These are phyloP conservation scores for Cerceris rybyensis DNA, from an alignment of 2,888 invertebrate genomes.

Conservation along the genomic window DNA sequence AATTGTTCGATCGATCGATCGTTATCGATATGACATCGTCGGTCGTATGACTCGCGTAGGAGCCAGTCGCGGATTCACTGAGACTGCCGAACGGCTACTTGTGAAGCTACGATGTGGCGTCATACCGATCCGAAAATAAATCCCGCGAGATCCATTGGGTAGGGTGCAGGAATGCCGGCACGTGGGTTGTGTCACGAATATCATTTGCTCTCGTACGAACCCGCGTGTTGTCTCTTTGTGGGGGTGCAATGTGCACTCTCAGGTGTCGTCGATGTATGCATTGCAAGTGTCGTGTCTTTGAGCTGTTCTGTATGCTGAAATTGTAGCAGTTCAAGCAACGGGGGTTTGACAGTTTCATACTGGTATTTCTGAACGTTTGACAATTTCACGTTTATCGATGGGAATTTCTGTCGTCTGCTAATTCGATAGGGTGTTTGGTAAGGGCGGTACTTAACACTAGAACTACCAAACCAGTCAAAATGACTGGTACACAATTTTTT, in stretches of 20 bases:
- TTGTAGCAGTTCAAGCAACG: too few species aligned
- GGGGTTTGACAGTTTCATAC: too few species aligned
- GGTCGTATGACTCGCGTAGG: conserved; percentile 48
- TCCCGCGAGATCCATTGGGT: conserved; percentile 74
- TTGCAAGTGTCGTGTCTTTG: too few species aligned
- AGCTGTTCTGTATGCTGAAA: too few species aligned
- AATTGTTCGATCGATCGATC: conserved; percentile 47
- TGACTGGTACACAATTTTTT: too few species aligned
- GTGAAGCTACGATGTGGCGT: conserved; percentile 70
- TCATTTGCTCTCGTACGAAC: conserved; percentile 14
- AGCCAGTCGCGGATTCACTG: conserved; percentile 67
- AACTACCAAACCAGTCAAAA: too few species aligned
- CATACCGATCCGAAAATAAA: conserved; percentile 79
- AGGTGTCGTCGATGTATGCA: neutral
- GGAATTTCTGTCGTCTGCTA: too few species aligned
- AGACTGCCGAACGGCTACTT: conserved; percentile 47
- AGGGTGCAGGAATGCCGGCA: conserved; percentile 74
- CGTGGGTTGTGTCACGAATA: conserved; percentile 75
- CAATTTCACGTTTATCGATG: too few species aligned
- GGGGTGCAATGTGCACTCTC: neutral
- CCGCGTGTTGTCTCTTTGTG: neutral
- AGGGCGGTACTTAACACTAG: too few species aligned
- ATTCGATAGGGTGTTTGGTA: too few species aligned
- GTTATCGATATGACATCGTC: conserved; percentile 28
- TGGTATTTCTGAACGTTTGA: too few species aligned